A percentile compares a stretch with the other conserved stretches of the same genome.
Conservation (phyloP, 2,113 vertebrate genomes). For the Barbus barbus region DNA sequence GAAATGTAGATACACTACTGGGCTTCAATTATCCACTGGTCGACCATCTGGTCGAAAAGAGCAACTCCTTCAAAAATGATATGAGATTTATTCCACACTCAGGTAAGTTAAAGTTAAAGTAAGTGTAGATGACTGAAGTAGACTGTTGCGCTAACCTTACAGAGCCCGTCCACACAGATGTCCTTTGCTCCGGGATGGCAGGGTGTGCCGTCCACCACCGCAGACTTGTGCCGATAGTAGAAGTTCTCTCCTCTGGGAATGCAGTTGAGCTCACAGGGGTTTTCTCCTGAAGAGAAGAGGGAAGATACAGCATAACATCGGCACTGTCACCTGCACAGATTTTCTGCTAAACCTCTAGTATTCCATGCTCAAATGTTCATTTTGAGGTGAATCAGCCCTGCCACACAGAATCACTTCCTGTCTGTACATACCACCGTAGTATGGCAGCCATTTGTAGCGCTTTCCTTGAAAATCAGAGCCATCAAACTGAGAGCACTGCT, state of each 20-base stretch:
- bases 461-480: slow-evolving; percentile 86
- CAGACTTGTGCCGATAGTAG: slow-evolving; percentile 85
- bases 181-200: slow-evolving; percentile 87
- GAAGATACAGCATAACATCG: background rate
- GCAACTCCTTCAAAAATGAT: background rate
- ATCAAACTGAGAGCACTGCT: slow-evolving; percentile 90
- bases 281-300: slow-evolving; percentile 76
- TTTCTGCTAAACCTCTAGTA: background rate
- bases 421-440: slow-evolving; percentile 84
- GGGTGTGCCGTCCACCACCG: slow-evolving; percentile 87
- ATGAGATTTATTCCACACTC: no score
- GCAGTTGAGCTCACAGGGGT: slow-evolving; percentile 95
- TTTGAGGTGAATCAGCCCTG: background rate
- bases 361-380: background rate
- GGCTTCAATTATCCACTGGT: background rate
- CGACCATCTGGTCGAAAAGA: background rate
- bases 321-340: background rate
- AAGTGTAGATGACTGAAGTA: background rate
- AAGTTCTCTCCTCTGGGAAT: slow-evolving; percentile 95
- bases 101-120: no score
- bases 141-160: slow-evolving; percentile 76
- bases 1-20: background rate
- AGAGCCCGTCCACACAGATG: slow-evolving; percentile 88
- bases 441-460: slow-evolving; percentile 89
- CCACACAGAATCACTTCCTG: background rate